These are phyloP conservation scores for Junonia oenone DNA, from an alignment of 2,888 invertebrate species.

Conservation along the genomic window DNA sequence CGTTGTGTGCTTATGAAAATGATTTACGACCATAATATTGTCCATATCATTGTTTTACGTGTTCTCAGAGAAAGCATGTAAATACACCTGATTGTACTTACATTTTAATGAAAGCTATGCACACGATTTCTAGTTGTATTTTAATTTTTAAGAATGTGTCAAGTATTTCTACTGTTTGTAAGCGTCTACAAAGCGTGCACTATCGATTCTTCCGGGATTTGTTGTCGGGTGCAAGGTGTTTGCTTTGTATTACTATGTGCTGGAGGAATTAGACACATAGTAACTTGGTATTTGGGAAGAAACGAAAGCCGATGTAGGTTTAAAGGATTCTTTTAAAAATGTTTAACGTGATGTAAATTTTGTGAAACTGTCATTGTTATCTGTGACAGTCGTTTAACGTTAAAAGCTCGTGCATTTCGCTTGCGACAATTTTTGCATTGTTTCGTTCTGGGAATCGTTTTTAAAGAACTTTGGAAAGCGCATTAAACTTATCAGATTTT, in stretches of 20 bases:
- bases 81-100: background rate
- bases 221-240: background rate
- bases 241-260: background rate
- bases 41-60: too few species aligned
- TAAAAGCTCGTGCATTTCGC: too few species aligned
- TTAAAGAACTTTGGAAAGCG: too few species aligned
- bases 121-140: background rate
- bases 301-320: too few species aligned
- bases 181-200: background rate
- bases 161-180: background rate
- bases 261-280: background rate
- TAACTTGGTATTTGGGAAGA: background rate
- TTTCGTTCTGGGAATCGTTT: too few species aligned
- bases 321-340: too few species aligned
- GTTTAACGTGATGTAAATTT: too few species aligned
- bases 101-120: background rate
- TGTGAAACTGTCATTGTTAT: too few species aligned
- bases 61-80: background rate
- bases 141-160: background rate
- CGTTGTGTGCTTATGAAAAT: background rate
- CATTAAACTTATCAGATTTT: too few species aligned
- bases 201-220: background rate
- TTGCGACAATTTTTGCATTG: too few species aligned
- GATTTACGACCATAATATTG: background rate
- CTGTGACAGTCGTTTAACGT: too few species aligned